phyloP scores from a whole-genome alignment of 2,113 vertebrate genomes.

The Marcusenius ussheri region DNA sequence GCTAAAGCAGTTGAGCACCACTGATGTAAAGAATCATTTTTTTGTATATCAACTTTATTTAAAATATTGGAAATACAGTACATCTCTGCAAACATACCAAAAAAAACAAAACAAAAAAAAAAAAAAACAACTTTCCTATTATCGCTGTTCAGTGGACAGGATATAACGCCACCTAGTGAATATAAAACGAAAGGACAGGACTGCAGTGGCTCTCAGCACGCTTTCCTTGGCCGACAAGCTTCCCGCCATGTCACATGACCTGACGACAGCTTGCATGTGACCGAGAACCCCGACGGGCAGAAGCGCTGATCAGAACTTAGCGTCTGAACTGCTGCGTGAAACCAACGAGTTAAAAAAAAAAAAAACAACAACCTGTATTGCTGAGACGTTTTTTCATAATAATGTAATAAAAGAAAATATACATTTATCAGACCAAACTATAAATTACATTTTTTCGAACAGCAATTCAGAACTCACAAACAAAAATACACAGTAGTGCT shows the following conservation, averaged over 20 bases:
- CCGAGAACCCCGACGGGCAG: not conserved
- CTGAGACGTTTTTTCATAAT: not conserved
- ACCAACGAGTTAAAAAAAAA: not conserved
- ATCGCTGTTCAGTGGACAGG: slow-evolving; percentile 6
- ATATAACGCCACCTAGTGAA: slow-evolving; percentile 23
- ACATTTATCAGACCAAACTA: slow-evolving; percentile 22
- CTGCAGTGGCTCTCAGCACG: not conserved
- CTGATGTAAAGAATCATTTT: not conserved
- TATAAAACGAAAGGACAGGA: slow-evolving; percentile 13
- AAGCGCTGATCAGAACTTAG: not conserved
- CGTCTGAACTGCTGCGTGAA: not conserved
- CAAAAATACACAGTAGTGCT: slow-evolving; percentile 11
- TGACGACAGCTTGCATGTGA: not conserved
- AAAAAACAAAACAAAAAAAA: not conserved
- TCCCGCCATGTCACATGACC: not conserved
- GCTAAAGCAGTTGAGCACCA: not conserved
- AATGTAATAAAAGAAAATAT: slow-evolving; percentile 13
- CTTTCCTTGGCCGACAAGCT: not conserved
- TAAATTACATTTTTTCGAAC: slow-evolving; percentile 16
- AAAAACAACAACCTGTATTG: slow-evolving; percentile 5
- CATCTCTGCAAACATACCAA: slow-evolving; percentile 24
- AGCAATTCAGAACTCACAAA: slow-evolving; percentile 22
- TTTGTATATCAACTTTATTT: slow-evolving; percentile 28
- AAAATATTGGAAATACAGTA: slow-evolving; percentile 26
- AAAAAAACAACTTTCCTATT: slow-evolving; percentile 13